Base-by-base conservation (phyloP, 2,113 vertebrate genomes). In the Nicator chloris region DNA sequence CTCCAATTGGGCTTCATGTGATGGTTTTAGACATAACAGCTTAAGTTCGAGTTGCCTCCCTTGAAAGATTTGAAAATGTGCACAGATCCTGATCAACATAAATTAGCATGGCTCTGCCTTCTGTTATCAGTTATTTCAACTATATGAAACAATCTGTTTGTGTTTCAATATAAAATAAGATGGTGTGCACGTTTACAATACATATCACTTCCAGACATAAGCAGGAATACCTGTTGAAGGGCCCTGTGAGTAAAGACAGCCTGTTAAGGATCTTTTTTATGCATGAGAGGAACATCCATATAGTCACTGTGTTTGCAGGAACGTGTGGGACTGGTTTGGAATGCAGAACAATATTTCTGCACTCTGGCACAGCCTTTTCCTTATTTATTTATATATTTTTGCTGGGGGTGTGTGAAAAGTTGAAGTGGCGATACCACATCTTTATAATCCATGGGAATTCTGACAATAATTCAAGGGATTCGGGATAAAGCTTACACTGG, bases 71-170 rank as follows among this genome's bases (percentile, higher is more conserved):
- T 90, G 87, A 82, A 93, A 94, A 94, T 86, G 85, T 83, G 92
- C 82, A 78, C 92, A 93, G 93, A 96, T 91, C 93, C 90, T 68
- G 79, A 97, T 96, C 90, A 94, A 95, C 84, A 92, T 97, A 97
- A 97, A 97, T 95, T 96, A 93, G 89, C 90, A 88, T 97, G 84
- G 87, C 73, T 91, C 26, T 89, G 94, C 94, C 95, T 95, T 95
- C 95, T 97, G 91, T 96, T 97, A 93, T 82, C 94, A 92, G 94
- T 95, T 96, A 86, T 95, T 96, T 94, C 94, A 88, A 82, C 70
- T 95, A 87, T 95, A 94, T 51, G 94, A 97, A 97, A 95, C 94
- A 95, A 96, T 95, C 93, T 97, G 94, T 93, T 95, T 97, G 82
- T 96, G 92, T 93, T 95, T 90, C 77, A 88, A 80, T 95, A 70